phyloP scores from a whole-genome alignment of 2,888 invertebrate species.

The Drosophila atripex region DNA sequence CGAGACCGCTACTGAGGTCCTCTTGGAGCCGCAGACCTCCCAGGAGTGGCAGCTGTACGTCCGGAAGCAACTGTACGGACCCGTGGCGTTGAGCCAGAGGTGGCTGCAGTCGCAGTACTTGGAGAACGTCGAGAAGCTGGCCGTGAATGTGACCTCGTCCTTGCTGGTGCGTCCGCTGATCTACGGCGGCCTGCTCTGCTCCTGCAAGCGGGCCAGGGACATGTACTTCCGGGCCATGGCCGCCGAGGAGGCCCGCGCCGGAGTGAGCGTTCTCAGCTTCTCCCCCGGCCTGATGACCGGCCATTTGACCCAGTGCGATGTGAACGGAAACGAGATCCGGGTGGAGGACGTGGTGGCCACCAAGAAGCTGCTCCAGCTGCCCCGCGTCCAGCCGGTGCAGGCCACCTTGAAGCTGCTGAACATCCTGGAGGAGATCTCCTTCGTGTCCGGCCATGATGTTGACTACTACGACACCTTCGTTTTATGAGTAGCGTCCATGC shows the following conservation, averaged over 20 bases:
- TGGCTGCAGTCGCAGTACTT: conserved; percentile 63
- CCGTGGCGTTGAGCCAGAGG: conserved; percentile 77
- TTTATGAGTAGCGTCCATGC: conserved; percentile 75
- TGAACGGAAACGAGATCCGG: conserved; percentile 74
- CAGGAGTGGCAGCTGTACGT: conserved; percentile 73
- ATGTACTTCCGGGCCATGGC: conserved; percentile 83
- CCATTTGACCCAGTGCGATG: conserved; percentile 68
- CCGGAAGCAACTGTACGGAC: conserved; percentile 69
- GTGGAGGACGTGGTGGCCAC: conserved; percentile 58
- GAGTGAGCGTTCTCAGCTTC: conserved; percentile 78
- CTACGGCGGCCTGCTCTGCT: conserved; percentile 74
- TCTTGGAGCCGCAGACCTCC: conserved; percentile 74
- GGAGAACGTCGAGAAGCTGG: conserved; percentile 62
- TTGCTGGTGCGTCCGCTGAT: conserved; percentile 73
- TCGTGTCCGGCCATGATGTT: conserved; percentile 82
- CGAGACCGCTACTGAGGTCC: conserved; percentile 66
- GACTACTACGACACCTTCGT: conserved; percentile 81
- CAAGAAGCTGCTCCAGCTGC: conserved; percentile 46
- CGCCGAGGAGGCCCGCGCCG: conserved; percentile 61
- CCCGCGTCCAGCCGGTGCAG: conserved; percentile 69
- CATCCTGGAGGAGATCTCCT: conserved; percentile 79
- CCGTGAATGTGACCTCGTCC: conserved; percentile 79
- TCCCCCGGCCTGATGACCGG: conserved; percentile 74
- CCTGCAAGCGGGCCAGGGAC: conserved; percentile 80
- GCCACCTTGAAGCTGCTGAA: conserved; percentile 78